Percentiles rank a stretch among this genome's conserved stretches.
Conservation (phyloP, 2,113 vertebrate genomes). For the Perca flavescens region DNA sequence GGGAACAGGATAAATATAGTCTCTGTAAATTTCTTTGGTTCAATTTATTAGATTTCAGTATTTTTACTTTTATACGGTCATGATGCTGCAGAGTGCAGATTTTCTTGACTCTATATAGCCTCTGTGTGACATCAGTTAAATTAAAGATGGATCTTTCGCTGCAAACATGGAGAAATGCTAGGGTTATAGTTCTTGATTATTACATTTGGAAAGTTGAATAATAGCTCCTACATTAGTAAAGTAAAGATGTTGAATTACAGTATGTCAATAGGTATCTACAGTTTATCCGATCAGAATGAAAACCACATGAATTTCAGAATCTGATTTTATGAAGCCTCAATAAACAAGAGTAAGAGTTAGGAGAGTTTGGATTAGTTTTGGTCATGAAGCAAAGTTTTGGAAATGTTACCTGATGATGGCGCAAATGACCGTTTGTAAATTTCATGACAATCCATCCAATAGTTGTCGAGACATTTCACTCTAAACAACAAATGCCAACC, state of each 20-base stretch:
- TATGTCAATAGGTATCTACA: background rate
- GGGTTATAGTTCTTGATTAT: background rate
- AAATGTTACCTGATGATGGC: no score
- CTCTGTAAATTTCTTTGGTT: constrained; percentile 8
- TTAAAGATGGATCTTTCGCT: background rate
- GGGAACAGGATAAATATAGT: constrained; percentile 44
- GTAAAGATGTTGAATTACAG: background rate
- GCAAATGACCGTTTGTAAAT: background rate
- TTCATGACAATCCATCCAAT: background rate
- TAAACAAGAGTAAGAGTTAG: background rate
- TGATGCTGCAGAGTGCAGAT: background rate
- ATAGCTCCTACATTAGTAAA: background rate
- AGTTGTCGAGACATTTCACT: no score
- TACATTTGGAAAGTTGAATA: background rate
- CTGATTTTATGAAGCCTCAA: background rate
- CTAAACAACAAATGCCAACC: background rate
- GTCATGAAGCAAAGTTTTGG: no score
- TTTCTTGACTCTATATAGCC: no score
- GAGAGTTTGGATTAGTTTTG: no score
- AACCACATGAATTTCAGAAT: no score
- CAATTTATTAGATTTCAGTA: constrained; percentile 7
- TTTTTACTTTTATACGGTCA: background rate
- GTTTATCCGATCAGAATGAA: background rate
- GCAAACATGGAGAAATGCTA: background rate
- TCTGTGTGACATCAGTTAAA: background rate